Conservation (phyloP, 2,888 invertebrate species). For the Gari tellinella region DNA sequence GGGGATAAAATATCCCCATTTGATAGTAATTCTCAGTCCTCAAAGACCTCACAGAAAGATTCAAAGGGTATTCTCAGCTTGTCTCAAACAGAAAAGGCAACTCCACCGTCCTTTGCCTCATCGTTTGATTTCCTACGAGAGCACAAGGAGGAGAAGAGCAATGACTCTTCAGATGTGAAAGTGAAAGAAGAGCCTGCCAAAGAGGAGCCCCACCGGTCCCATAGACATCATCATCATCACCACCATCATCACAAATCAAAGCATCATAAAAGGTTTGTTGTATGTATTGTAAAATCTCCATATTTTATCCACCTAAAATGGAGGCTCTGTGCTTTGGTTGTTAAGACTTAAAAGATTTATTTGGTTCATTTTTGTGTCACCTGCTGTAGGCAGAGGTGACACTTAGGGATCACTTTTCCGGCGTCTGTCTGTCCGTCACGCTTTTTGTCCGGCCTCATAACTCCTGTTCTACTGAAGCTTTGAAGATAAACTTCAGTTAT, state of each 20-base stretch:
- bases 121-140: constrained; percentile 59
- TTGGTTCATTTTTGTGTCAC: too few relatives aligned
- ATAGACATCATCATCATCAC: constrained; percentile 69
- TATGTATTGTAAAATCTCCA: too few relatives aligned
- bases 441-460: too few relatives aligned
- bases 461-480: too few relatives aligned
- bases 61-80: constrained; percentile 37
- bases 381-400: too few relatives aligned
- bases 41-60: constrained; percentile 52
- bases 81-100: constrained; percentile 45
- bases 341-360: not conserved
- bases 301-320: too few relatives aligned
- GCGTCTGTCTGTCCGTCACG: too few relatives aligned
- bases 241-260: constrained; percentile 65
- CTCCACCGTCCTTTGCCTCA: constrained; percentile 58
- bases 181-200: constrained; percentile 51
- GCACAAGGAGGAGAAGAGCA: constrained; percentile 58
- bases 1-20: constrained; percentile 59
- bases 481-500: too few relatives aligned
- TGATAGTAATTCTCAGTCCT: constrained; percentile 48
- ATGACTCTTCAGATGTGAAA: constrained; percentile 48
- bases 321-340: too few relatives aligned
- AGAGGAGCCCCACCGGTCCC: constrained; percentile 53
- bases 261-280: constrained; percentile 55
- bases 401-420: too few relatives aligned